phyloP scores from a whole-genome alignment of 2,113 vertebrate genomes.

The Cathartes aura region DNA sequence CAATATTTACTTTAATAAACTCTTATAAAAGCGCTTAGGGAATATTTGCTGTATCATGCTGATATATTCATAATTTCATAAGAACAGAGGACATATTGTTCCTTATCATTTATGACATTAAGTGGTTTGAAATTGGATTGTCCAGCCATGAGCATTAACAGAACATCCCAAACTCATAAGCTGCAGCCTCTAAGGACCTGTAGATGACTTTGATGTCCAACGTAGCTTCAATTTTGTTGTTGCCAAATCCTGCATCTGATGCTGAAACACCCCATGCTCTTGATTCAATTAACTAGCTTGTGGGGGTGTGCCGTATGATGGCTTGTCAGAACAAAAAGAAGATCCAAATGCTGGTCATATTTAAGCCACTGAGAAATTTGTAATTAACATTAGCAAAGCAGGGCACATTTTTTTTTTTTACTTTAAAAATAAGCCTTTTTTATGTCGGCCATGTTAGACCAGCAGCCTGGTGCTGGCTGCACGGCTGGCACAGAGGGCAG shows the following conservation, averaged over 20 bases:
- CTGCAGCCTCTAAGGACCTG: not conserved
- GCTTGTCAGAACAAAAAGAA: not conserved
- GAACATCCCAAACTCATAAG: not conserved
- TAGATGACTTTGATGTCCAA: not conserved
- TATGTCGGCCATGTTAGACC: rapidly evolving
- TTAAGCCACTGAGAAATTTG: not conserved
- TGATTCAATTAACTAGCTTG: not conserved
- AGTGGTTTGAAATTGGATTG: not conserved
- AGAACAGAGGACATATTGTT: not conserved
- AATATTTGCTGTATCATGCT: not conserved
- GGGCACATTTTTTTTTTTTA: too few species aligned
- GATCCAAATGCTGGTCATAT: not conserved
- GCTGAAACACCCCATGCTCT: not conserved
- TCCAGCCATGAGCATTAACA: not conserved
- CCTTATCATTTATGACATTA: not conserved
- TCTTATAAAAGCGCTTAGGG: not conserved
- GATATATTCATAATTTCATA: not conserved
- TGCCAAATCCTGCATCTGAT: not conserved
- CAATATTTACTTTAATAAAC: not conserved
- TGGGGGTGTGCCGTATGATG: not conserved
- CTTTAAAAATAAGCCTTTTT: not conserved
- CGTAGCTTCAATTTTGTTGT: not conserved
- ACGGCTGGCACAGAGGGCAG: not conserved
- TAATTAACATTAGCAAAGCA: not conserved
- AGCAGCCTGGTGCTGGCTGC: not conserved